Evolutionary conservation across 2,888 invertebrate species (phyloP).

Genomic region (Cantharis rufa): DNA sequence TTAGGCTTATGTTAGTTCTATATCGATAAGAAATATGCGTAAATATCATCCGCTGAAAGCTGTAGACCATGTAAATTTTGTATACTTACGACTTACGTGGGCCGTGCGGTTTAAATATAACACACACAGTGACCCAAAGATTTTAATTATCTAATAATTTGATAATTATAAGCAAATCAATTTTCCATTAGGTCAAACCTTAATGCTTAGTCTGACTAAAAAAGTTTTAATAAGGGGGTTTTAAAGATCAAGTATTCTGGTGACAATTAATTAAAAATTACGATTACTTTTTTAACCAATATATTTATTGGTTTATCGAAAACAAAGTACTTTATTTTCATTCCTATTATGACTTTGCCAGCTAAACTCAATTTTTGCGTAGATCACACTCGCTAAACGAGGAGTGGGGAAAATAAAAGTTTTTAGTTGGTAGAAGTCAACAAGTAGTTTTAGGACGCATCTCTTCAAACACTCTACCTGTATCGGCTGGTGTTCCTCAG

Average conservation of each 20-base stretch:
- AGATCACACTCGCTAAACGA: too few relatives aligned
- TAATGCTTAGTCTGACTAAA: not conserved
- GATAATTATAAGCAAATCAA: not conserved
- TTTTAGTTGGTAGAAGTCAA: too few relatives aligned
- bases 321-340: not conserved
- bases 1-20: not conserved
- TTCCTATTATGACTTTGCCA: too few relatives aligned
- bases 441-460: too few relatives aligned
- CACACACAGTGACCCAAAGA: not conserved
- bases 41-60: not conserved
- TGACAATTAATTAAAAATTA: not conserved
- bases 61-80: not conserved
- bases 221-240: not conserved
- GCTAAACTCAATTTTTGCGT: too few relatives aligned
- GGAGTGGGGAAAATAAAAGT: too few relatives aligned
- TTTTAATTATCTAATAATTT: not conserved
- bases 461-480: too few relatives aligned
- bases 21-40: not conserved
- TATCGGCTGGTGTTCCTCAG: too few relatives aligned
- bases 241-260: not conserved
- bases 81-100: too few relatives aligned
- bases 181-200: not conserved
- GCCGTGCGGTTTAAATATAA: not conserved
- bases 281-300: not conserved
- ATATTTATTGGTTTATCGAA: not conserved